Base-by-base conservation (phyloP, 2,797 vertebrate genomes). In the Octomys mimax region DNA sequence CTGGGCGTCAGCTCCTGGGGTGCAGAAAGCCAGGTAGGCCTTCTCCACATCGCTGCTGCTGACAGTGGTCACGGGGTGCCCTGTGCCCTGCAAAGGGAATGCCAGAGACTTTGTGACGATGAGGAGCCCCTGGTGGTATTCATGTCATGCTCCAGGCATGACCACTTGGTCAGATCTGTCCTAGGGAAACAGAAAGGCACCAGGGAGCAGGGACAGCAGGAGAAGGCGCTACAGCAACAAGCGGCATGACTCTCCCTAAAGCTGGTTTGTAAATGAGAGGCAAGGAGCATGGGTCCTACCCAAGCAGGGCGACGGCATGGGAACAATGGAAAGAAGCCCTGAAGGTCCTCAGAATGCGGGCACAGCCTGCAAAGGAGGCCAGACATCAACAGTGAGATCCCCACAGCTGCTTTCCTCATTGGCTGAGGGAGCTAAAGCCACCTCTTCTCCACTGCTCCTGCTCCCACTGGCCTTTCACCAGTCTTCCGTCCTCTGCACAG, bases 41-140 rank as follows among this genome's bases (percentile, higher is more conserved):
- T 99, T 99, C 98, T 99, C 99, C 97, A 99, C 95, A 18, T 99
- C 99, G 16, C 98, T 95, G 93, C 99, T 99, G 70, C 95, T 98
- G 92, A 99, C 18, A 0, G 98, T 98, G 54, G 99, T 96, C 19
- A 98, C 97, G 1, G 84, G 96, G 73, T 98, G 98, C 95, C 95
- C 11, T 33, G 68, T 59, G 88, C 78, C 97, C 99, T 99, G 84
- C 18, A 70, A 90, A 9, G n/a, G 7, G 54, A 98, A 96, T 97
- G 78, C 9, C 22, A 98, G 73, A 97, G 5, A 68, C 12, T 33
- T 61, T 36, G 36, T 52, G 82, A 87, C 66, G 39, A 49, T 70
- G 70, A 89, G 68, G 91, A 31, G 52, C 78, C 4, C 2, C n/a
- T 33, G 31, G 49, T n/a, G n/a, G 62, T 24, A 22, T 46, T 71